These are phyloP conservation scores for Porites australiensis DNA, from an alignment of 64 coral and sea anemone genomes.

Conservation along the genomic window DNA sequence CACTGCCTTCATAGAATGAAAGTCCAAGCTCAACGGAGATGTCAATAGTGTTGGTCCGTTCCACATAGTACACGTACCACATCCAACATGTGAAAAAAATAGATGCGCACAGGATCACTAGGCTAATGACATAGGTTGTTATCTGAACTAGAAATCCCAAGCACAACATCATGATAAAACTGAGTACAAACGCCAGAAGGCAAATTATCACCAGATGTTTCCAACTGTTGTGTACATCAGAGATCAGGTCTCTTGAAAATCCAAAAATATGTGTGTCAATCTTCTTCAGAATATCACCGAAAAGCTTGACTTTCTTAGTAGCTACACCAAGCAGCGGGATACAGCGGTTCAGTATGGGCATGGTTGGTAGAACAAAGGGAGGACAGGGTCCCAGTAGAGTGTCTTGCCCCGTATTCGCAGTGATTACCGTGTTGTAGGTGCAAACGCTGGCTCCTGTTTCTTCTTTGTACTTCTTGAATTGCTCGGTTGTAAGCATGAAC, in stretches of 20 bases:
- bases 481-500: conserved; percentile 56
- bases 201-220: conserved; percentile 54
- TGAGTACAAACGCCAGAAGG: conserved; percentile 55
- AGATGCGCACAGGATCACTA: conserved; percentile 1
- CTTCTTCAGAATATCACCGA: conserved; percentile 44
- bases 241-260: conserved; percentile 53
- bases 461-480: conserved; percentile 49
- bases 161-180: conserved; percentile 66
- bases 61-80: conserved; percentile 52
- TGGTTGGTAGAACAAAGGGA: conserved; percentile 54
- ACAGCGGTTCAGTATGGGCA: conserved; percentile 53
- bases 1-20: conserved; percentile 48
- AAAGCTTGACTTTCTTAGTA: conserved; percentile 30
- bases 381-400: conserved; percentile 38
- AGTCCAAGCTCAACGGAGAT: conserved; percentile 55
- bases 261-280: conserved; percentile 57
- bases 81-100: conserved; percentile 24
- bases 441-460: conserved; percentile 48
- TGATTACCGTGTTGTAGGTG: conserved; percentile 48
- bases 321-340: conserved; percentile 48
- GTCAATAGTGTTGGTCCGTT: conserved; percentile 46
- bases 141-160: conserved; percentile 48
- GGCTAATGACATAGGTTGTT: conserved; percentile 43
- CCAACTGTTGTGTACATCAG: conserved; percentile 62
- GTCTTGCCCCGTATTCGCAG: conserved; percentile 39